Base-by-base conservation (phyloP, 2,113 vertebrate species). In the Oryzias woworae region DNA sequence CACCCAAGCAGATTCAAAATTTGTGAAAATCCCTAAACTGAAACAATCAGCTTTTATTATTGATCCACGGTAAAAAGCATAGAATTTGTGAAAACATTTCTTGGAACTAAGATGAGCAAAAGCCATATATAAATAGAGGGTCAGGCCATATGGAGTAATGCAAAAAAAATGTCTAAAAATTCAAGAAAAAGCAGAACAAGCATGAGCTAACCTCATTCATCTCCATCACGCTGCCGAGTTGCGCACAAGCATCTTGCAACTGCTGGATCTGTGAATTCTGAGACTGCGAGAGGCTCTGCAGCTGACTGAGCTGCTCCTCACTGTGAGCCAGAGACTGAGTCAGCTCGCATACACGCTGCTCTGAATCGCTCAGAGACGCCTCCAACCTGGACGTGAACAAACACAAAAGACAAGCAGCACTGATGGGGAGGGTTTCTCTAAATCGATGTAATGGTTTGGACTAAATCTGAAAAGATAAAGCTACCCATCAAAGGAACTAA, bases 121-220 rank as follows among this genome's bases (percentile, higher is more conserved):
- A 36, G 31, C 7, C 31, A 36, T 10, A 8, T 36, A 36, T 10
- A 10, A 36, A 36, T 12, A 12, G 8, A 36, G 36, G 8, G 8
- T 36, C 8, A 36, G 10, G 8, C 36, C 8, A 36, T 12, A 12
- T 2, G 10, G 47, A 46, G 18, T 46, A 14, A 31, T 2, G 3
- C 17, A n/a, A 59, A 6, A 14, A 28, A 4, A 22, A 18, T 2
- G 43, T 14, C 1, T 7, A 31, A 12, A 12, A 53, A 16, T 4
- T 8, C 10, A 24, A 17, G 5, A 45, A 22, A 15, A 16, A 12
- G 2, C 7, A 7, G 7, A 14, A 22, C 1, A 49, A 3, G 6
- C 8, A 45, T 15, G 24, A 20, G 18, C 75, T 53, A 31, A 96
- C 96, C 93, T 97, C 95, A 14, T 91, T 86, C 77, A 92, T 93